These are phyloP conservation scores for Scarus forsteni DNA, from an alignment of 2,797 vertebrate species.

Conservation along the genomic window DNA sequence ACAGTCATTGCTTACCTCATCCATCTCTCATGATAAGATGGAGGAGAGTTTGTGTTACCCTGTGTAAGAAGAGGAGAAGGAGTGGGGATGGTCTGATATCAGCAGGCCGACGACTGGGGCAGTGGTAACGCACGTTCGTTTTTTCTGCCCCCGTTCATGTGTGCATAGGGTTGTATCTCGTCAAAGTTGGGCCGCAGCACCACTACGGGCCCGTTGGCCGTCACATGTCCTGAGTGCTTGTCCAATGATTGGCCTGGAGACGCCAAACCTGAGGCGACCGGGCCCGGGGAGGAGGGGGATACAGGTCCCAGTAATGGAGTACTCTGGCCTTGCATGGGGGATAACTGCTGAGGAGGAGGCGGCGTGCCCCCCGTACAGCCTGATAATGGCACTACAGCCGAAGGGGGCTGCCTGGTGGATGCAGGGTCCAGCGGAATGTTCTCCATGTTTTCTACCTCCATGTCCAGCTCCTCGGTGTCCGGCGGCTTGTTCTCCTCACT, in stretches of 20 bases:
- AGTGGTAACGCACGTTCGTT: conserved; percentile 94
- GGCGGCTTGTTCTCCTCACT: conserved; percentile 98
- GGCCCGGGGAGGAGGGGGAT: conserved; percentile 67
- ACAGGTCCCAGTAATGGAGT: conserved; percentile 72
- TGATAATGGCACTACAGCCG: conserved; percentile 49
- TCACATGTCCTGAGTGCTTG: conserved; percentile 91
- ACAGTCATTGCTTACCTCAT: conserved; percentile 74
- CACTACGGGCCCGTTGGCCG: conserved; percentile 91
- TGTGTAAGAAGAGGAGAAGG: conserved; percentile 65
- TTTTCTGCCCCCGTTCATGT: conserved; percentile 98
- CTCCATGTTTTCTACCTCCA: conserved; percentile 97
- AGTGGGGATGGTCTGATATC: conserved; percentile 80
- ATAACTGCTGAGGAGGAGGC: conserved; percentile 87
- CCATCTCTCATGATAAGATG: conserved; percentile 59
- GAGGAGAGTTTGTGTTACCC: conserved; percentile 75
- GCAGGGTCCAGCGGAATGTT: conserved; percentile 96
- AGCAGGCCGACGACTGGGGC: conserved; percentile 99
- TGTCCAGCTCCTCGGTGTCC: conserved; percentile 94
- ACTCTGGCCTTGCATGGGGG: conserved; percentile 74
- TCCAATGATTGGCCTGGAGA: conserved; percentile 81
- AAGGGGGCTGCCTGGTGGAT: conserved; percentile 86
- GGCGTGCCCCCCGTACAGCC: conserved; percentile 69
- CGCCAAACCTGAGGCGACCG: conserved; percentile 62
- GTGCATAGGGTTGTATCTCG: conserved; percentile 95
- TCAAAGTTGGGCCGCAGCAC: conserved; percentile 93